phyloP scores from a whole-genome alignment of 2,888 invertebrate genomes.

The Cheilosia pagana region DNA sequence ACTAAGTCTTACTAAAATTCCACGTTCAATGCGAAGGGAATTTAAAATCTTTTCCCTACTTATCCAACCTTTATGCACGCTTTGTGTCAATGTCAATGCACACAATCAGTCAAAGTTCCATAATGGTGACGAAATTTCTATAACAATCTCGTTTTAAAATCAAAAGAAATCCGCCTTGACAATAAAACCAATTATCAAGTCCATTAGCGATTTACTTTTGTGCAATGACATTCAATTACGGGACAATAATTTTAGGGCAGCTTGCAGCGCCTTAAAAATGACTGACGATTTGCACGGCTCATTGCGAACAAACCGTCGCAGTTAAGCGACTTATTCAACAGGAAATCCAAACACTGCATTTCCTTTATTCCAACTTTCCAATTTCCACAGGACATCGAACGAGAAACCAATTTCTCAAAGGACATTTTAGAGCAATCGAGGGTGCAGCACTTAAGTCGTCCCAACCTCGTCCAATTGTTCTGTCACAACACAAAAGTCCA shows the following conservation, averaged over 20 bases:
- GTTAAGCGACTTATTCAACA: constrained; percentile 58
- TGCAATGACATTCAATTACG: constrained; percentile 50
- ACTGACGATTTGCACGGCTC: constrained; percentile 48
- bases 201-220: constrained; percentile 34
- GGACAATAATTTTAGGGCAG: constrained; percentile 8
- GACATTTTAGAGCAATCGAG: constrained; percentile 56
- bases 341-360: constrained; percentile 35
- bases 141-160: too few species aligned
- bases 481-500: constrained; percentile 50
- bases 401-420: constrained; percentile 17
- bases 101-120: too few species aligned
- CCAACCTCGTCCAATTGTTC: constrained; percentile 55
- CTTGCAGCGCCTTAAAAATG: constrained; percentile 35
- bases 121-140: too few species aligned
- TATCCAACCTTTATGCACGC: too few species aligned
- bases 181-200: constrained; percentile 35
- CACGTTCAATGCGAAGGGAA: too few species aligned
- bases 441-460: constrained; percentile 32
- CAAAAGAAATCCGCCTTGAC: neutral
- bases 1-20: too few species aligned
- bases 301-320: constrained; percentile 32
- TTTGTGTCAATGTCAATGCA: too few species aligned
- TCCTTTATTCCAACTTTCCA: constrained; percentile 4
- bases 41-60: too few species aligned
- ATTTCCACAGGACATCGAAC: constrained; percentile 7